Conservation (phyloP, 1,140 invertebrate genomes). For the Zaprionus taronus region DNA sequence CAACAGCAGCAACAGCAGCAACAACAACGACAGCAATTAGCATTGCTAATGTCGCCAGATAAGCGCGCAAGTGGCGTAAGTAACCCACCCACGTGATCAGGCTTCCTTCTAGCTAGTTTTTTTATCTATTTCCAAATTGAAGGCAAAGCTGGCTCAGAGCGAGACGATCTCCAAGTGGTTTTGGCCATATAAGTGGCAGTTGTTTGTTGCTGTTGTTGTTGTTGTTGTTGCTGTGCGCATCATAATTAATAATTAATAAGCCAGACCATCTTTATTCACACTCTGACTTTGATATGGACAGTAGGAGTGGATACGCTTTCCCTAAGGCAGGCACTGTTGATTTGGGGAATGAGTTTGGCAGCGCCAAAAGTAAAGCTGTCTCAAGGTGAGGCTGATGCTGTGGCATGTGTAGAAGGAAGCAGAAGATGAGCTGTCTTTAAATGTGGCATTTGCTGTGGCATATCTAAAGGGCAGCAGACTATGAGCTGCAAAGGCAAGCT, state of each 20-base stretch:
- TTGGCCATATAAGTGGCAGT: conserved; percentile 63
- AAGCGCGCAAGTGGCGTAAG: conserved; percentile 48
- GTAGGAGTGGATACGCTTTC: background rate
- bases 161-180: conserved; percentile 60
- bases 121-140: conserved; percentile 37
- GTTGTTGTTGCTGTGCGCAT: conserved; percentile 24
- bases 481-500: too few relatives aligned
- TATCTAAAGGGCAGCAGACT: too few relatives aligned
- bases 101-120: conserved; percentile 20
- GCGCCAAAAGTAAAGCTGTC: too few relatives aligned
- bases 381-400: too few relatives aligned
- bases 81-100: conserved; percentile 60
- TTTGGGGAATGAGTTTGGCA: background rate
- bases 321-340: conserved; percentile 24
- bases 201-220: conserved; percentile 49
- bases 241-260: conserved; percentile 83
- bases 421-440: too few relatives aligned
- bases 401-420: too few relatives aligned
- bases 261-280: conserved; percentile 42
- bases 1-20: conserved; percentile 37
- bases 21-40: conserved; percentile 58
- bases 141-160: background rate
- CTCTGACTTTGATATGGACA: conserved; percentile 7
- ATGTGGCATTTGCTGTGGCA: too few relatives aligned
- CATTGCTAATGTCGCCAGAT: conserved; percentile 70